phyloP scores from a whole-genome alignment of 2,113 vertebrate species.

The Plestiodon gilberti region DNA sequence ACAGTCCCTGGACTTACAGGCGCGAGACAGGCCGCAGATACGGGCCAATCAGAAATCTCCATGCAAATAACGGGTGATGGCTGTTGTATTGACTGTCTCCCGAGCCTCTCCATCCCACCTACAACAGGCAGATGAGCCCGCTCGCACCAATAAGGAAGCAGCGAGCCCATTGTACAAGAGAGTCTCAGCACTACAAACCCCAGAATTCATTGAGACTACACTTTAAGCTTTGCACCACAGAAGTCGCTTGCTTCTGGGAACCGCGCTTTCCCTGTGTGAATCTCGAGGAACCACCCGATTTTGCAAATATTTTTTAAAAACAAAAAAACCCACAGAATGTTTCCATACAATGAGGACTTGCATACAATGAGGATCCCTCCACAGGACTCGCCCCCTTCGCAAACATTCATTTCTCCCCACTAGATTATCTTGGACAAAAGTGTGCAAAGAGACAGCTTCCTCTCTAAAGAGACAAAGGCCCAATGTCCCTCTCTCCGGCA shows the following conservation, averaged over 20 bases:
- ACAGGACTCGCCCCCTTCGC: neutral
- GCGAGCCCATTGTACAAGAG: neutral
- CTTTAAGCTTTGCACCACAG: neutral
- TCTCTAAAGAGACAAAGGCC: neutral
- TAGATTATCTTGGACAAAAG: neutral
- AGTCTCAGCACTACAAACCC: neutral
- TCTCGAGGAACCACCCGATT: neutral
- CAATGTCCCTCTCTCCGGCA: too few species aligned
- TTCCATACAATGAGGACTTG: neutral
- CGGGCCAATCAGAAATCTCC: neutral
- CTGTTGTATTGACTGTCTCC: neutral
- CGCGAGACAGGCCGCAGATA: too few species aligned
- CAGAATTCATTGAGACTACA: neutral
- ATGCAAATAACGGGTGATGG: neutral
- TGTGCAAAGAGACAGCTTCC: neutral
- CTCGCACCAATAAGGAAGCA: neutral
- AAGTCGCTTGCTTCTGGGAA: neutral
- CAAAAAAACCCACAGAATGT: neutral
- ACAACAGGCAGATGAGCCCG: neutral
- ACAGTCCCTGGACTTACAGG: too few species aligned
- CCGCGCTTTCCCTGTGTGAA: neutral
- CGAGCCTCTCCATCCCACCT: neutral
- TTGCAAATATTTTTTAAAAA: too few species aligned
- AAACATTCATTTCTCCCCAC: neutral
- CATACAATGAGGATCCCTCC: too few species aligned